Evolutionary conservation across 2,888 invertebrate genomes (phyloP), one percentile per base, ranked within the genome.

Genomic region (Nomada goodeniana): DNA sequence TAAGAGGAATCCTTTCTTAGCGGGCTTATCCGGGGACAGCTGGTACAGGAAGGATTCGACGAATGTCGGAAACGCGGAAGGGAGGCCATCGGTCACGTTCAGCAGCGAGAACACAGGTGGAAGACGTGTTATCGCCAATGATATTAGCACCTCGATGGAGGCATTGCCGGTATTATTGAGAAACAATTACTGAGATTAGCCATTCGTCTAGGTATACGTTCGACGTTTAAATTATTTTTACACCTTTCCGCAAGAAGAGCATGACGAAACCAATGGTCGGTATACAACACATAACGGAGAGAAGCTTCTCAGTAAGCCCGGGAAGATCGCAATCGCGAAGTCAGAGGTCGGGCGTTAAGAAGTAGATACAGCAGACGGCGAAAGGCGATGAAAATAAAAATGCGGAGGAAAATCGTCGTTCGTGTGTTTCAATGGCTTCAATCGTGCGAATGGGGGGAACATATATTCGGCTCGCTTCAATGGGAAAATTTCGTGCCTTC

Each of bases 141-240:
- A 86, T 20, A 71, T 76, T 10, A 73, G 80, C 36, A 84, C 86
- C 0, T 86, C 86, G n/a, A 78, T 74, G 26, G 76, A 86, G n/a
- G 10, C 80, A 9, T 18, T 13, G 7, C 9, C 61, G 55, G 84
- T 84, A 74, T 1, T 50, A 10, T 18, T 1, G 0, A 47, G 47
- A 13, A 23, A 57, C 57, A n/a, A 11, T 44, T 0, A 15, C 20
- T 20, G 29, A 47, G 0, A 47, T 3, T 0, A 47, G 3, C 13
- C 47, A 15, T 47, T 47, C 4, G 15, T 13, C 15, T 1, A 36
- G 9, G 36, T 36, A 36, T 36, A 7, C 0, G 36, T 47, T 4
- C 10, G 47, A 47, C 47, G 3, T 7, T 7, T 36, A 5, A 47
- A 47, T 15, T 2, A 13, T 47, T 47, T 67, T 0, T 7, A 84